These are phyloP conservation scores for Ypsolopha scabrella DNA, from an alignment of 2,888 invertebrate genomes.

Conservation along the genomic window DNA sequence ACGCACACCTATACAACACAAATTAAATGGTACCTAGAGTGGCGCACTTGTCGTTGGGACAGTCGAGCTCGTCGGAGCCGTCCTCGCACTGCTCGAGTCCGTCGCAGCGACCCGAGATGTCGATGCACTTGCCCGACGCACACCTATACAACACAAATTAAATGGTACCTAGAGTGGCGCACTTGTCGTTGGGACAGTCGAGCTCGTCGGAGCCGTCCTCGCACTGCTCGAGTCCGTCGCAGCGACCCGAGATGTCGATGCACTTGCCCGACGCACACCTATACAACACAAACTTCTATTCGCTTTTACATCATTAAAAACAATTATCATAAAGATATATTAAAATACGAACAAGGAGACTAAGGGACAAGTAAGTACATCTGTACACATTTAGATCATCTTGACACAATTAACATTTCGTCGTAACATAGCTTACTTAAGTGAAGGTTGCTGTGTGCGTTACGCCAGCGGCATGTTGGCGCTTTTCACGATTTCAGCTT, in stretches of 20 bases:
- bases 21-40: constrained; percentile 17
- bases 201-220: constrained; percentile 86
- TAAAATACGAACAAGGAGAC: too few relatives aligned
- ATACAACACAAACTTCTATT: constrained; percentile 67
- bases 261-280: constrained; percentile 32
- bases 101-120: constrained; percentile 74
- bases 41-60: constrained; percentile 55
- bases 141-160: not conserved
- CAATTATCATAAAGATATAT: not conserved
- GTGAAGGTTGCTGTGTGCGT: too few relatives aligned
- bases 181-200: constrained; percentile 66
- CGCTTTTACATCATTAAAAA: constrained; percentile 49
- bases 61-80: constrained; percentile 84
- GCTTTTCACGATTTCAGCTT: too few relatives aligned
- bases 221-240: constrained; percentile 83
- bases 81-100: constrained; percentile 82
- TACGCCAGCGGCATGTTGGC: too few relatives aligned
- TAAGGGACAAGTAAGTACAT: too few relatives aligned
- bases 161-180: constrained; percentile 30
- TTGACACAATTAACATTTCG: too few relatives aligned
- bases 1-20: too few relatives aligned
- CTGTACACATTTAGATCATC: too few relatives aligned
- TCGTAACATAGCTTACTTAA: too few relatives aligned
- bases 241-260: constrained; percentile 56
- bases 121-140: not conserved